Evolutionary conservation across 2,888 invertebrate genomes (phyloP), one percentile per base, ranked within the genome.

Genomic region (Micropterix aruncella): DNA sequence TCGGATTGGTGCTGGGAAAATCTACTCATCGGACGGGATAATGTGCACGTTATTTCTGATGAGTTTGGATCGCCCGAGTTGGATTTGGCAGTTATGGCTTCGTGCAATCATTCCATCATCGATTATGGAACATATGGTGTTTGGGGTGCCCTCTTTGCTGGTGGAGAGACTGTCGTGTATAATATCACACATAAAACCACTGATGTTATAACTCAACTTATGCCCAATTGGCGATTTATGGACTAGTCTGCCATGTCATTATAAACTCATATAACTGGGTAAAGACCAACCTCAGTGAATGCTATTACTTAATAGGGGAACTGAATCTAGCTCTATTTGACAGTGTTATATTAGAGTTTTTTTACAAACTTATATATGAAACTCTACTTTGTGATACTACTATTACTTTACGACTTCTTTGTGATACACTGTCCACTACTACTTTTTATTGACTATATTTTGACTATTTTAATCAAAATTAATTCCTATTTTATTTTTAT

Each of bases 61-160:
- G 43, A 3, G 38, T 60, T 53, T 12, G 56, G 52, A 44, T 52
- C 52, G 46, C 57, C 52, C 40, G 65, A 62, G 7, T 54, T 65
- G 48, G 70, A 70, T 57, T 52, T 70, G 50, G 66, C 70, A n/a
- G 58, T 66, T 40, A 54, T 70, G 55, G 62, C 66, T 16, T 56
- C 65, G n/a, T 70, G 69, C 51, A 68, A 70, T 53, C 72, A 73
- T 53, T 62, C 65, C 16, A 66, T 73, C 41, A 65, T 65, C 47
- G 67, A 68, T 53, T 69, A 69, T 48, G 69, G 69, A 2, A 69
- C 67, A 18, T 69, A 63, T 50, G 68, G 69, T 3, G 60, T 63
- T 40, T 69, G 69, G 69, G 67, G 67, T 2, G 66, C 67, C 15
- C 63, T 68, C 46, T 52, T 69, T 43, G 64, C 67, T 16, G 66